A percentile compares a stretch with the other conserved stretches of the same genome.
Evolutionary conservation across 2,113 vertebrate genomes (phyloP).

Genomic region (Tragelaphus buxtoni): DNA sequence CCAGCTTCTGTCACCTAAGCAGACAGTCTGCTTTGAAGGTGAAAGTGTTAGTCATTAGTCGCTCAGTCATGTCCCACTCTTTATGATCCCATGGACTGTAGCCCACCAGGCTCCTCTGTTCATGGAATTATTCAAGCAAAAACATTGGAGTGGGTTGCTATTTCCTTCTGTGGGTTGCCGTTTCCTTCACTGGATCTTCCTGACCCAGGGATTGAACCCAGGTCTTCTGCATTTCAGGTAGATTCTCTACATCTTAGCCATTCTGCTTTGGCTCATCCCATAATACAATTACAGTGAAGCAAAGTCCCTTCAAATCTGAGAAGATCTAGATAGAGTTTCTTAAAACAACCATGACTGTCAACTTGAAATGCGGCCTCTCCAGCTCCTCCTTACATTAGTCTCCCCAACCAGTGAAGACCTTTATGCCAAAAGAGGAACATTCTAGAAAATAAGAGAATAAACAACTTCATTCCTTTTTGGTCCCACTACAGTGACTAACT

Average conservation of each 20-base stretch:
- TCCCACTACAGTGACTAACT: not conserved
- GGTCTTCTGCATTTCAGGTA: not conserved
- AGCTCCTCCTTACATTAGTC: not conserved
- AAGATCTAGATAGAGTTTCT: not conserved
- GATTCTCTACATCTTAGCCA: not conserved
- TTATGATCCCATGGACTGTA: not conserved
- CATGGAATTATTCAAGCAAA: not conserved
- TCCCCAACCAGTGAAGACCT: not conserved
- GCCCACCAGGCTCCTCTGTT: not conserved
- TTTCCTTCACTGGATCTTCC: not conserved
- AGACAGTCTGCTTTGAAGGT: not conserved
- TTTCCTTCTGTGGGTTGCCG: not conserved
- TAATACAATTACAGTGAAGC: not conserved
- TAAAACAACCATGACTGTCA: too few species aligned
- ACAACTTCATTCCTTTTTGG: not conserved
- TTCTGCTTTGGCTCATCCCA: not conserved
- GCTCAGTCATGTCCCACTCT: not conserved
- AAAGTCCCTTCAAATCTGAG: not conserved
- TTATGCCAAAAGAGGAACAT: not conserved
- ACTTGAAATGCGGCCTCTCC: rapidly evolving
- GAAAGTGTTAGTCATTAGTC: not conserved
- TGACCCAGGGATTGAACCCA: not conserved
- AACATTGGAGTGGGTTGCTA: not conserved
- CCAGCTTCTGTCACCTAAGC: not conserved
- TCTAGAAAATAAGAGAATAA: not conserved